These are phyloP conservation scores for Antedon mediterranea DNA, from an alignment of 53 echinoderm and acorn worm species.

Conservation along the genomic window DNA sequence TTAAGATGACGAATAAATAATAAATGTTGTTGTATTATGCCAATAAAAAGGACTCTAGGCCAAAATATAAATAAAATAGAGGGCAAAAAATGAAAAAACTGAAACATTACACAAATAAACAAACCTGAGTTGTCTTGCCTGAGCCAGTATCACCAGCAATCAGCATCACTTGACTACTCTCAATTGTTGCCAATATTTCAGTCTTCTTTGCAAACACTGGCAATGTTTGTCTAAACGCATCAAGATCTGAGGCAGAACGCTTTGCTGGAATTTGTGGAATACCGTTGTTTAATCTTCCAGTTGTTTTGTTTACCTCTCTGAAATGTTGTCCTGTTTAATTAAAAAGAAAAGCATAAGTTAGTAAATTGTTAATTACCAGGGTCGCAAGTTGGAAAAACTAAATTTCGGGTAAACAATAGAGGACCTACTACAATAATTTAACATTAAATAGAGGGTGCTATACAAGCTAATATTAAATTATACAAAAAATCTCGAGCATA, in stretches of 20 bases:
- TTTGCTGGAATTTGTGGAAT: conserved; percentile 58
- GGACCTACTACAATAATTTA: no score
- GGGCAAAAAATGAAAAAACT: not conserved
- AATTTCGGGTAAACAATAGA: no score
- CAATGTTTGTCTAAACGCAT: conserved; percentile 55
- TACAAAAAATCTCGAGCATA: no score
- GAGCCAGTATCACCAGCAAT: conserved; percentile 88
- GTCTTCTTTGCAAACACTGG: conserved; percentile 62
- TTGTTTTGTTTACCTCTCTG: conserved; percentile 74
- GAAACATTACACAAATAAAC: not conserved
- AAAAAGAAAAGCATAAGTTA: no score
- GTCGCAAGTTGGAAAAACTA: no score
- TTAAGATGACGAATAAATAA: no score
- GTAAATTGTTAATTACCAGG: no score
- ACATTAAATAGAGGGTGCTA: no score
- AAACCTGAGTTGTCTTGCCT: conserved; percentile 95
- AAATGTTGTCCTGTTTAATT: conserved; percentile 73
- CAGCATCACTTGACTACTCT: conserved; percentile 51
- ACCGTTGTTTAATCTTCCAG: conserved; percentile 78
- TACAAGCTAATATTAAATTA: no score
- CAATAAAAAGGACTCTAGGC: no score
- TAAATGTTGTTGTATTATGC: no score
- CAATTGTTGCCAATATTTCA: conserved; percentile 40
- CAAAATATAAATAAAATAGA: no score
- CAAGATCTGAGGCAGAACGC: conserved; percentile 55